phyloP scores from a whole-genome alignment of 35 echinoderm and acorn worm species.

The Holothuria glaberrima region DNA sequence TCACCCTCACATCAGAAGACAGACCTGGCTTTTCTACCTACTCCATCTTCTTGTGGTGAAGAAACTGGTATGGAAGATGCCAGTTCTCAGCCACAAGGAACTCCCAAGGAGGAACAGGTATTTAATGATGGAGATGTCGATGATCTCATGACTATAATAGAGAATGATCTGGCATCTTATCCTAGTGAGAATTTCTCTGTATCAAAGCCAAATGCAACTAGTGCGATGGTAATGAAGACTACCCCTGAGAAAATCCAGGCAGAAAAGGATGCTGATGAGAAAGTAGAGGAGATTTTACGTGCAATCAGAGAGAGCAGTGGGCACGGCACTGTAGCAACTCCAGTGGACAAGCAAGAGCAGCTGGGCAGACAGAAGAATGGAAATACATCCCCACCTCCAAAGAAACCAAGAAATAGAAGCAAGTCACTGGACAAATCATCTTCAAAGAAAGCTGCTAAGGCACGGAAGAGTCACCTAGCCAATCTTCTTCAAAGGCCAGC shows the following conservation, averaged over 20 bases:
- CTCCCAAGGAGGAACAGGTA: not conserved
- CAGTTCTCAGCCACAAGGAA: not conserved
- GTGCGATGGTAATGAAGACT: not conserved
- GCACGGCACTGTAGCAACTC: not conserved
- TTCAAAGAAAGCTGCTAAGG: constrained; percentile 18
- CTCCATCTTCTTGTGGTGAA: constrained; percentile 49
- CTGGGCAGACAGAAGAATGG: not conserved
- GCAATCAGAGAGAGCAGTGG: constrained; percentile 51
- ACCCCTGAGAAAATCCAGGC: not conserved
- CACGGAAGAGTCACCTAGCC: constrained; percentile 44
- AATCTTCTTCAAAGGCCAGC: constrained; percentile 42
- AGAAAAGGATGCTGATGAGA: constrained; percentile 48
- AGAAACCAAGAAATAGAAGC: constrained; percentile 41
- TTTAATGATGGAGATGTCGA: constrained; percentile 51
- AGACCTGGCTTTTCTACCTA: constrained; percentile 22
- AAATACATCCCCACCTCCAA: not conserved
- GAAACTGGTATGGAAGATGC: not conserved
- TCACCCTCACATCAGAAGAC: constrained; percentile 31
- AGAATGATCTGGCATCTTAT: constrained; percentile 45
- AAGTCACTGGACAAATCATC: constrained; percentile 50
- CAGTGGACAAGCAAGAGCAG: not conserved
- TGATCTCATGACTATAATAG: constrained; percentile 48
- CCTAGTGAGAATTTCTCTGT: not conserved
- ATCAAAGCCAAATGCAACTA: not conserved
- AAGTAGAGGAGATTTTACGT: constrained; percentile 56